Percentiles rank a stretch among this genome's conserved stretches.
These are phyloP conservation scores for Podarcis raffonei DNA, from an alignment of 2,113 vertebrate genomes.

Conservation along the genomic window DNA sequence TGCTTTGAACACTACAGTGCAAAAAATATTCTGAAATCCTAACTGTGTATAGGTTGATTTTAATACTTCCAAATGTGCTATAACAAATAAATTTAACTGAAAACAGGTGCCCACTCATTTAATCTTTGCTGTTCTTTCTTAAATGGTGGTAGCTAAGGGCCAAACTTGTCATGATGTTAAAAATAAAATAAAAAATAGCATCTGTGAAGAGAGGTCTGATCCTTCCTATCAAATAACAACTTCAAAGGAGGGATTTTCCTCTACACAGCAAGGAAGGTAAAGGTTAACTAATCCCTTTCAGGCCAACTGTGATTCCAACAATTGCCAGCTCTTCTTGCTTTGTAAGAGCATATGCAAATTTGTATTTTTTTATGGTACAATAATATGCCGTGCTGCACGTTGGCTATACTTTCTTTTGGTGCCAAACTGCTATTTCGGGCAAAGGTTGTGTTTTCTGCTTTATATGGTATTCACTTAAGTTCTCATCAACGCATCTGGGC, in stretches of 20 bases:
- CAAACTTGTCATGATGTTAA: not conserved
- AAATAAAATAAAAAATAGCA: not conserved
- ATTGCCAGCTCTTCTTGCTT: not conserved
- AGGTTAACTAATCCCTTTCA: not conserved
- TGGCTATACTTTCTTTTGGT: not conserved
- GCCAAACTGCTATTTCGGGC: not conserved
- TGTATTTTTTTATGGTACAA: too few relatives aligned
- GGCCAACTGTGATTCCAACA: not conserved
- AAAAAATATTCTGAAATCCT: constrained; percentile 62
- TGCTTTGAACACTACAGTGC: constrained; percentile 73
- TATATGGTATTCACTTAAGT: not conserved
- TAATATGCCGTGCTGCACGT: not conserved
- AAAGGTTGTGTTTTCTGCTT: not conserved
- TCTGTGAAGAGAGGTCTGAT: not conserved
- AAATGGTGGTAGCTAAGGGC: not conserved
- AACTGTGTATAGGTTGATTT: constrained; percentile 69
- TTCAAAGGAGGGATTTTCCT: not conserved
- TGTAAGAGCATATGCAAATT: not conserved
- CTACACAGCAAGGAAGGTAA: not conserved
- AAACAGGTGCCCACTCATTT: constrained; percentile 5
- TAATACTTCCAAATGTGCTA: constrained; percentile 65
- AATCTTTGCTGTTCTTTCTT: not conserved
- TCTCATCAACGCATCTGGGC: not conserved
- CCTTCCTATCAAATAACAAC: not conserved
- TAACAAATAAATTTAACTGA: constrained; percentile 71